phyloP scores from a whole-genome alignment of 2,888 invertebrate genomes.

The Ichneumoninae sp. region DNA sequence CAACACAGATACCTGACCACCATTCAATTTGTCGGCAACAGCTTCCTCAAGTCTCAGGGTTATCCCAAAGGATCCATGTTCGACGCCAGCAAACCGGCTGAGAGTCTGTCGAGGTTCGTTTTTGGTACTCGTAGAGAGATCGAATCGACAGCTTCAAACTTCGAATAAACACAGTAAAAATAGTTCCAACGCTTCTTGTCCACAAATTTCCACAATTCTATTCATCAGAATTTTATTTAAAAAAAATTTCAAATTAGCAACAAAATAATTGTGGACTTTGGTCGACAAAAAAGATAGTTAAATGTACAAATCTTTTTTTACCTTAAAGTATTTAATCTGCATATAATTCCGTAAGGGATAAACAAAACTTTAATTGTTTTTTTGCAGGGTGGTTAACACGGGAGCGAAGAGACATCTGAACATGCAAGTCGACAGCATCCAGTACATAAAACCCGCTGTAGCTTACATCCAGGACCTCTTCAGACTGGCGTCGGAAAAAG shows the following conservation, averaged over 20 bases:
- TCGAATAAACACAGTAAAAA: neutral
- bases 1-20: slow-evolving; percentile 91
- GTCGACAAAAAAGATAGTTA: too few relatives aligned
- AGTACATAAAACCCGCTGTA: slow-evolving; percentile 91
- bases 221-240: too few relatives aligned
- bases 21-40: slow-evolving; percentile 90
- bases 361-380: neutral
- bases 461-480: slow-evolving; percentile 90
- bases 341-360: neutral
- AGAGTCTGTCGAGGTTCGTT: slow-evolving; percentile 87
- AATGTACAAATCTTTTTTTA: too few relatives aligned
- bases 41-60: slow-evolving; percentile 91
- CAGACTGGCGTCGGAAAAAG: slow-evolving; percentile 89
- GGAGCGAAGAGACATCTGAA: slow-evolving; percentile 89
- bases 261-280: too few relatives aligned
- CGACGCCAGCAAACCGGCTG: slow-evolving; percentile 89
- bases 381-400: slow-evolving; percentile 87
- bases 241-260: too few relatives aligned
- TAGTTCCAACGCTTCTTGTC: too few relatives aligned
- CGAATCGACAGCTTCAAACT: neutral
- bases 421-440: slow-evolving; percentile 89
- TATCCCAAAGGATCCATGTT: slow-evolving; percentile 90
- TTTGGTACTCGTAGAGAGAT: neutral
- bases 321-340: neutral
- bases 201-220: too few relatives aligned